These are phyloP conservation scores for Marisa cornuarietis DNA, from an alignment of 1,140 invertebrate species.

Conservation along the genomic window DNA sequence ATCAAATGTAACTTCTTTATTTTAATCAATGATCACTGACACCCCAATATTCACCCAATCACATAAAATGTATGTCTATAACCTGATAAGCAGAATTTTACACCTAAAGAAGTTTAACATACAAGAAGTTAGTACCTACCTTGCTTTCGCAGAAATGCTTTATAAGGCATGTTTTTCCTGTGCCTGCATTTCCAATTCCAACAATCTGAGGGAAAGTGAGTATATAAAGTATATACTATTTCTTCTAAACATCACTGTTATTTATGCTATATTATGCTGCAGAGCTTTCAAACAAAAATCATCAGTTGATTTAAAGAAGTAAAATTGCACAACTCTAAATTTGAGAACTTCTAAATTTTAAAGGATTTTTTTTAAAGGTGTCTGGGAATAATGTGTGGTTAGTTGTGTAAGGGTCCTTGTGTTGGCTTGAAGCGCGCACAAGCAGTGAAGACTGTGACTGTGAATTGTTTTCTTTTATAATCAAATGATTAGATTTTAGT, in stretches of 20 bases:
- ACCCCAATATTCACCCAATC: no score
- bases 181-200: constrained; percentile 57
- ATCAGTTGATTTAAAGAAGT: no score
- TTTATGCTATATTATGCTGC: no score
- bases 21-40: no score
- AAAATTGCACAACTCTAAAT: no score
- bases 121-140: constrained; percentile 33
- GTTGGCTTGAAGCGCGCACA: not conserved
- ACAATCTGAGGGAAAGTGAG: constrained; percentile 48
- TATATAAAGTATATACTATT: not conserved
- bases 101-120: no score
- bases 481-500: not conserved
- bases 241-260: not conserved
- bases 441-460: not conserved
- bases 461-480: not conserved
- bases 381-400: no score
- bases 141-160: constrained; percentile 66
- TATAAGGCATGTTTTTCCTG: constrained; percentile 62
- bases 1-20: no score
- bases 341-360: no score
- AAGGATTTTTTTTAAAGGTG: no score
- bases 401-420: not conserved
- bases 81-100: no score
- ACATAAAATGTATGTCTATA: no score
- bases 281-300: not conserved